A percentile compares a stretch with the other conserved stretches of the same genome.
Evolutionary conservation across 2,113 vertebrate genomes (phyloP).

Genomic region (Mormoops blainvillei): DNA sequence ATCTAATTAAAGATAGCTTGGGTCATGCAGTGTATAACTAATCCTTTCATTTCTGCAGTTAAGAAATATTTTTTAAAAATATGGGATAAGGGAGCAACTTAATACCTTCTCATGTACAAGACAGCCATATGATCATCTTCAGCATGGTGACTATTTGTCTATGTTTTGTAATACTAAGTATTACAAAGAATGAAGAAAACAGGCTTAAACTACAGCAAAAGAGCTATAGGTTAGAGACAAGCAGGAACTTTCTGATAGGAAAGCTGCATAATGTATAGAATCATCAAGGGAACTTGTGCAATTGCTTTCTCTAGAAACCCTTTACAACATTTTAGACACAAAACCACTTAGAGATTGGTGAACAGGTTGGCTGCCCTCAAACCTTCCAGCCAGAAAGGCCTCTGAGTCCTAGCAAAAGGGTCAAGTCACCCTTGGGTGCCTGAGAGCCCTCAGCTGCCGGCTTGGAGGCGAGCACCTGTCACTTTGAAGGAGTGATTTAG

Average conservation of each 20-base stretch:
- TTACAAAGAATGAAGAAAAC: not conserved
- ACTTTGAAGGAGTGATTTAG: conserved; percentile 52
- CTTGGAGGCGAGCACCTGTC: conserved; percentile 13
- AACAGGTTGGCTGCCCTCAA: not conserved
- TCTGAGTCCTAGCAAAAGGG: conserved; percentile 20
- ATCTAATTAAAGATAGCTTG: conserved; percentile 23
- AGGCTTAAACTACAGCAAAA: not conserved
- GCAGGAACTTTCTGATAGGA: not conserved
- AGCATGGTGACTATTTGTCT: not conserved
- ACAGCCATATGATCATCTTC: not conserved
- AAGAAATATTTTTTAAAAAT: not conserved
- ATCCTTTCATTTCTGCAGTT: not conserved
- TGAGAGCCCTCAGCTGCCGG: not conserved
- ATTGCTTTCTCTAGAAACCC: not conserved
- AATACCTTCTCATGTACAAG: not conserved
- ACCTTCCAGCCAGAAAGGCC: not conserved
- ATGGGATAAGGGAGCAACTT: not conserved
- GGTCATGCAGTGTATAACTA: not conserved
- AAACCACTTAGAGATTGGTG: not conserved
- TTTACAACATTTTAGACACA: not conserved
- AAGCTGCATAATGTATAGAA: not conserved
- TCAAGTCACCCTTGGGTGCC: conserved; percentile 42
- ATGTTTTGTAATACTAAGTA: not conserved
- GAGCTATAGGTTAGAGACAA: not conserved
- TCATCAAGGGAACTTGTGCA: not conserved